These are phyloP conservation scores for Pachycephus smyrnensis DNA, from an alignment of 2,888 invertebrate genomes.

Conservation along the genomic window DNA sequence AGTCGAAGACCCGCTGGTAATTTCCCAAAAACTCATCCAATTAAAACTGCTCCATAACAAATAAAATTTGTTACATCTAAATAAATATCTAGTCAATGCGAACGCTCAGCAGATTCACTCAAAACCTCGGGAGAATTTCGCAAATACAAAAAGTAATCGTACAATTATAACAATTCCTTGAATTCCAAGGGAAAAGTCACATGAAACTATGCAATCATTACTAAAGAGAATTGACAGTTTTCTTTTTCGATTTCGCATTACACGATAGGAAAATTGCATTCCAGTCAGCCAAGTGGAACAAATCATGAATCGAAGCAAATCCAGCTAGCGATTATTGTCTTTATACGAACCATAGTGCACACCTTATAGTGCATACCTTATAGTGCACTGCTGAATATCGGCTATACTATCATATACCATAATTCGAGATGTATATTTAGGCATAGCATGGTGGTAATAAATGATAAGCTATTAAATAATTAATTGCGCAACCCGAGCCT, in stretches of 20 bases:
- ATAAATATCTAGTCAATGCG: background rate
- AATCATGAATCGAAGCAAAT: background rate
- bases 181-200: background rate
- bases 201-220: background rate
- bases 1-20: slow-evolving; percentile 7
- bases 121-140: background rate
- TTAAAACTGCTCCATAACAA: background rate
- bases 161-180: background rate
- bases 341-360: background rate
- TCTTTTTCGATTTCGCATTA: background rate
- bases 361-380: background rate
- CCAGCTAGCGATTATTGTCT: background rate
- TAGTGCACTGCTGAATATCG: background rate
- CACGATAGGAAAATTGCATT: background rate
- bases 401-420: background rate
- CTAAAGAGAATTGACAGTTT: background rate
- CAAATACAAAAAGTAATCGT: background rate
- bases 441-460: background rate
- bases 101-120: background rate
- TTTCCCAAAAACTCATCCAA: background rate
- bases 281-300: background rate
- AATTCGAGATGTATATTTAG: background rate
- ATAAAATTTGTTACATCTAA: background rate
- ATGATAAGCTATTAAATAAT: background rate
- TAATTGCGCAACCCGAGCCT: background rate